A percentile compares a stretch with the other conserved stretches of the same genome.
These are phyloP conservation scores for Kryptolebias marmoratus DNA, from an alignment of 2,113 vertebrate genomes.

Conservation along the genomic window DNA sequence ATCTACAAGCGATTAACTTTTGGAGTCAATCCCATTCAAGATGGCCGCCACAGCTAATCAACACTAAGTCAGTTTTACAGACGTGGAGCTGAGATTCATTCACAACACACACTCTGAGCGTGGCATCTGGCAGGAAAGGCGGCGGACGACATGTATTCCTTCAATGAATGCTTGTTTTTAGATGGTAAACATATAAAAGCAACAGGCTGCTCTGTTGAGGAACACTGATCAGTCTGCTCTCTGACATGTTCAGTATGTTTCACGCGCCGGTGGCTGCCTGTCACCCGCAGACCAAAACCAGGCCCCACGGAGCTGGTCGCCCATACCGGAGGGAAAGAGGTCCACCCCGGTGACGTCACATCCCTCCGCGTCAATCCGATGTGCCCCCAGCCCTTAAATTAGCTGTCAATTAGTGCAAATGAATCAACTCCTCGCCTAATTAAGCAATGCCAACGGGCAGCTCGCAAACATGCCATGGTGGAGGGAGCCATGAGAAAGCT, in stretches of 20 bases:
- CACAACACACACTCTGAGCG: no score
- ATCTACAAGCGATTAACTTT: no score
- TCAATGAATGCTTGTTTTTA: no score
- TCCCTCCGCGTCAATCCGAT: conserved; percentile 91
- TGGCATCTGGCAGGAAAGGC: no score
- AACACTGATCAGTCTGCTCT: conserved; percentile 54
- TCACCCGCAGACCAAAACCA: conserved; percentile 61
- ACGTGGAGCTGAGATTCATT: no score
- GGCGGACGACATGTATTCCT: no score
- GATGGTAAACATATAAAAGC: not conserved
- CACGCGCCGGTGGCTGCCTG: conserved; percentile 51
- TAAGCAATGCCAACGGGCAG: conserved; percentile 96
- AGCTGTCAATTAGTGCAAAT: conserved; percentile 99
- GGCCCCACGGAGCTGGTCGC: conserved; percentile 54
- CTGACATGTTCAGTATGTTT: conserved; percentile 66
- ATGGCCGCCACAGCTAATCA: no score
- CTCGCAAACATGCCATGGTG: conserved; percentile 92
- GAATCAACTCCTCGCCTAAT: conserved; percentile 99
- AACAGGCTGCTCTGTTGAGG: conserved; percentile 14
- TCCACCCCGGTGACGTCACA: conserved; percentile 80
- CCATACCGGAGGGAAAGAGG: conserved; percentile 29
- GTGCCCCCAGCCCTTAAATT: conserved; percentile 93
- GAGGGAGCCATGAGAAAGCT: conserved; percentile 92
- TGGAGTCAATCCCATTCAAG: no score
- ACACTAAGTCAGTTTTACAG: no score